Conservation (phyloP, 2,888 invertebrate species). For the Drosophila diplacantha region DNA sequence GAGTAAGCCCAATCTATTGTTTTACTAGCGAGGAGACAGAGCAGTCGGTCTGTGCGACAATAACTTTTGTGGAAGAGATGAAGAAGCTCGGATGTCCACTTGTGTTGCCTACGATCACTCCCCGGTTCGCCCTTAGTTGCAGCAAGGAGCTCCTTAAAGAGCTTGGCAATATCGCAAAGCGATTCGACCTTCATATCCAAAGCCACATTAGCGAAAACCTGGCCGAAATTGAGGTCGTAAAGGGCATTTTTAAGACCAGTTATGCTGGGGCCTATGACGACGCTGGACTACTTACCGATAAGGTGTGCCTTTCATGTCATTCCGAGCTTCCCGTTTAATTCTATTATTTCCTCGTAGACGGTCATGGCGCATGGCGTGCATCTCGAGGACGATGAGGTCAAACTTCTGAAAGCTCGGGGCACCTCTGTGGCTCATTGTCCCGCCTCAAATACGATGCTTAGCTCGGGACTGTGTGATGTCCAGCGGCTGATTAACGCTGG, state of each 20-base stretch:
- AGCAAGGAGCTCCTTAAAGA: conserved; percentile 83
- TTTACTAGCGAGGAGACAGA: conserved; percentile 81
- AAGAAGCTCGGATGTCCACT: conserved; percentile 80
- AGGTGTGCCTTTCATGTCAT: conserved; percentile 79
- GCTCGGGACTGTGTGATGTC: conserved; percentile 90
- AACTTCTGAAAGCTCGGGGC: conserved; percentile 80
- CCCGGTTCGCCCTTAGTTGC: conserved; percentile 90
- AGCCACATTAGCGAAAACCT: conserved; percentile 91
- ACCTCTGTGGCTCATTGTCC: conserved; percentile 91
- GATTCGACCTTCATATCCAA: conserved; percentile 86
- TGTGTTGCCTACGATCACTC: conserved; percentile 88
- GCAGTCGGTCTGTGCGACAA: conserved; percentile 81
- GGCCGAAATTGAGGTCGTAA: conserved; percentile 84
- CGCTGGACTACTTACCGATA: conserved; percentile 84
- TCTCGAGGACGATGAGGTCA: conserved; percentile 84
- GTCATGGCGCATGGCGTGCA: conserved; percentile 92
- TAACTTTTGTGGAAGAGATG: conserved; percentile 82
- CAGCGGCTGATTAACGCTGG: conserved; percentile 81
- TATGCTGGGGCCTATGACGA: conserved; percentile 89
- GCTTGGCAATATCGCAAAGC: conserved; percentile 83
- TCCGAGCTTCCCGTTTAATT: background rate
- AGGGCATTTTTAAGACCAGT: conserved; percentile 79
- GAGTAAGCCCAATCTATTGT: background rate
- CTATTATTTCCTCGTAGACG: conserved; percentile 73
- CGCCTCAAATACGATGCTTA: conserved; percentile 88